Base-by-base conservation (phyloP, 2,888 invertebrate species). In the Papilio protenor region DNA sequence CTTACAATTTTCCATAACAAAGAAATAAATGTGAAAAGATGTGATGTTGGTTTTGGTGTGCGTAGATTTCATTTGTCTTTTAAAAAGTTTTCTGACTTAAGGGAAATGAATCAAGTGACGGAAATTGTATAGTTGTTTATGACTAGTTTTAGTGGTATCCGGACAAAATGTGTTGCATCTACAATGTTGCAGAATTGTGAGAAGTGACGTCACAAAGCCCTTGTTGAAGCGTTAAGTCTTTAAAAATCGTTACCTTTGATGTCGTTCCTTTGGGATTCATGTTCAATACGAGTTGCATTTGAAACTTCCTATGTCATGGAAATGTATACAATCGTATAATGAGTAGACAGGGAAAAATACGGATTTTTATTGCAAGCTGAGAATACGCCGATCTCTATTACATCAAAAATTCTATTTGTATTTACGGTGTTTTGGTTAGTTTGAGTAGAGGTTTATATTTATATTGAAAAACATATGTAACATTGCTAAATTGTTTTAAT, bases 181-280 rank as follows among this genome's bases (percentile, higher is more conserved):
- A 45, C 45, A 69, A 21, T 45, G 45, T 18, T 40, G 40, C n/a
- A 45, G 66, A 45, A 21, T 0, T 21, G 40, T n/a, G 40, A 69
- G n/a, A 12, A n/a, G n/a, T n/a, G n/a, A 69, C 45, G 40, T n/a
- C 12, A 69, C 66, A 69, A 45, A 45, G 11, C 40, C 45, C 45
- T 69, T 21, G 66, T 69, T 40, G 66, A n/a, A 45, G 66, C 45
- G 66, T 45, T 40, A 69, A 45, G 45, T 45, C 45, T 69, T 69
- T 45, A n/a, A 1, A 45, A 69, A 69, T 69, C 66, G 45, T 69
- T 21, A 45, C 45, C 40, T 69, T 69, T 69, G 40, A 66, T 40
- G 66, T 69, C 45, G 66, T 1, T 45, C 21, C 66, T 69, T 69
- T 69, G 4, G 45, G 21, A 45, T 69, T 69, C 45, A 69, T 69